Evolutionary conservation across 2,888 invertebrate species (phyloP).

Genomic region (Globia sparganii): DNA sequence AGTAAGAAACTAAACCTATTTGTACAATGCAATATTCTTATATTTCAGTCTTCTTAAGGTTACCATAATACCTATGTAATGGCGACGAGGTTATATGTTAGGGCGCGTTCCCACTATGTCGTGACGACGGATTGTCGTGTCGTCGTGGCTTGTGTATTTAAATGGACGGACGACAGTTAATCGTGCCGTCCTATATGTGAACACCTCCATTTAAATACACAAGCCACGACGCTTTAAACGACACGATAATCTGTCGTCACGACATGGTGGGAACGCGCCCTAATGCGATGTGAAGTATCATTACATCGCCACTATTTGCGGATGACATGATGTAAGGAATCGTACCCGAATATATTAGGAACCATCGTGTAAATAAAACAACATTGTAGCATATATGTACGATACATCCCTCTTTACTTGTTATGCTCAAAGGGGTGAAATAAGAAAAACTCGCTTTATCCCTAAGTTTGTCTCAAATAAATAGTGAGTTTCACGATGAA

Average conservation of each 20-base stretch:
- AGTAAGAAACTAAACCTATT: neutral
- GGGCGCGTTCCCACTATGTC: too few relatives aligned
- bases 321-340: slow-evolving; percentile 44
- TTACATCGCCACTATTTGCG: slow-evolving; percentile 33
- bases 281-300: neutral
- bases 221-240: too few relatives aligned
- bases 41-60: neutral
- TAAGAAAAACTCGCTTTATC: slow-evolving; percentile 62
- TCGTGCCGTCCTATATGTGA: too few relatives aligned
- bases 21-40: neutral
- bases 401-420: slow-evolving; percentile 65
- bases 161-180: too few relatives aligned
- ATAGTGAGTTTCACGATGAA: slow-evolving; percentile 63
- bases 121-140: too few relatives aligned
- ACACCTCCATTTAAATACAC: too few relatives aligned
- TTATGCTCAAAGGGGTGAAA: slow-evolving; percentile 70
- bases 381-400: slow-evolving; percentile 46
- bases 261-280: too few relatives aligned
- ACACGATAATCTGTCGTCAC: too few relatives aligned
- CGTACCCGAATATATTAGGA: slow-evolving; percentile 56
- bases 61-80: neutral
- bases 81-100: too few relatives aligned
- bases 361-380: slow-evolving; percentile 65
- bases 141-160: too few relatives aligned
- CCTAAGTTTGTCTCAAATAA: slow-evolving; percentile 52